Evolutionary conservation across 1,140 invertebrate genomes (phyloP), one percentile per base, ranked within the genome.

Genomic region (Drosophila chauvacae): DNA sequence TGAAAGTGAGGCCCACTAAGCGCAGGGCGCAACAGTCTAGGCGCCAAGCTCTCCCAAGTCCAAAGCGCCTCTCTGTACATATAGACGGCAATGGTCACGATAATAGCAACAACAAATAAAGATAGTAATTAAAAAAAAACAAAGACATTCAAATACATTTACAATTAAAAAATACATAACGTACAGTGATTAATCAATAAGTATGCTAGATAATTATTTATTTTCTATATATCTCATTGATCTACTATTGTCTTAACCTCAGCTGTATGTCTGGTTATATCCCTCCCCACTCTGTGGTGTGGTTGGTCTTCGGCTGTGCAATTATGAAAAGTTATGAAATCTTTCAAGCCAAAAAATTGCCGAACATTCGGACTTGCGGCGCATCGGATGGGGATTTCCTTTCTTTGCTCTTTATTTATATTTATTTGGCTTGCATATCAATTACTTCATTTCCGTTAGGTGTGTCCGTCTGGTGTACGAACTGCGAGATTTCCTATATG

Each of bases 1-100:
- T 90, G 86, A 90, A 90, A 90, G 86, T 90, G 82, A 74, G 79
- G 53, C 73, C 83, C 80, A 68, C 53, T 69, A 80, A 81, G 64
- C 60, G 18, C 81, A 90, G 81, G 71, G 87, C 74, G 78, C 73
- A 79, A 56, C 51, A 16, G 42, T 65, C 50, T 73, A 75, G 77
- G 44, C 41, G 26, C 37, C 16, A 42, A 16, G 39, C 57, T 73
- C 73, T 47, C 77, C 58, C 16, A 14, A 51, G n/a, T 48, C 60
- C 45, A 35, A 10, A 39, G 14, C 18, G 35, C 0, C 39, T 45
- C 39, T 35, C 35, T 11, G n/a, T 39, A 20, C 11, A 35, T 2
- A 20, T 4, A 37, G 1, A 53, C 30, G 18, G 11, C 5, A 9
- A 2, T 0, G 13, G 7, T 6, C 7, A 37, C 10, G 2, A 55